Evolutionary conservation across 2,113 vertebrate species (phyloP).

Genomic region (Syngnathoides biaculeatus): DNA sequence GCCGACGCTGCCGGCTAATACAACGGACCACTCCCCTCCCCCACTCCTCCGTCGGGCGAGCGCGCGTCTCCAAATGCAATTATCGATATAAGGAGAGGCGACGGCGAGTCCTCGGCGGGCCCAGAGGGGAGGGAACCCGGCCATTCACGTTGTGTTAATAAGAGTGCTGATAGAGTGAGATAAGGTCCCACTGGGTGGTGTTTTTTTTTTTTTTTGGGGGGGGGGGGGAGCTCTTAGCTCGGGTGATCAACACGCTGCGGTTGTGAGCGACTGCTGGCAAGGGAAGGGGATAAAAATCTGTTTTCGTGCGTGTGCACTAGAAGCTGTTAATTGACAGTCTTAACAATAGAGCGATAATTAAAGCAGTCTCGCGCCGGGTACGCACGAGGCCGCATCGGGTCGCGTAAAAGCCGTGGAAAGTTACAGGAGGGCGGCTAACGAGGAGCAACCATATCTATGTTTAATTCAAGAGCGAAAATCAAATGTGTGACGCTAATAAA

Average conservation of each 20-base stretch:
- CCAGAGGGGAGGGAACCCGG: constrained; percentile 38
- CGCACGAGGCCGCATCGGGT: constrained; percentile 47
- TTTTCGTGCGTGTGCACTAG: constrained; percentile 36
- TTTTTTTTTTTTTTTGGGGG: too few relatives aligned
- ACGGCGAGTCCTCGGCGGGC: constrained; percentile 12
- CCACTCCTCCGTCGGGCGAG: too few relatives aligned
- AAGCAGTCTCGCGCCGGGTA: constrained; percentile 44
- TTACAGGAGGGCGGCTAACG: constrained; percentile 18
- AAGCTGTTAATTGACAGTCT: constrained; percentile 59
- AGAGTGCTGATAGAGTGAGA: constrained; percentile 51
- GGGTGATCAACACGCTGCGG: constrained; percentile 40
- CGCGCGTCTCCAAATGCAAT: constrained; percentile 35
- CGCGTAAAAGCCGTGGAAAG: constrained; percentile 47
- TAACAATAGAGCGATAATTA: constrained; percentile 61
- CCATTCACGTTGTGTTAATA: constrained; percentile 68
- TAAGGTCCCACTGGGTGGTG: constrained; percentile 51
- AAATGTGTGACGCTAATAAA: too few relatives aligned
- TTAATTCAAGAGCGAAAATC: constrained; percentile 4
- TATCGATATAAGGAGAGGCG: constrained; percentile 47
- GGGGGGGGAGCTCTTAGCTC: constrained; percentile 24
- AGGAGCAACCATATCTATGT: background rate
- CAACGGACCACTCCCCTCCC: background rate
- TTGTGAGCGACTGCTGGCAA: constrained; percentile 16
- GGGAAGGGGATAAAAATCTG: constrained; percentile 7
- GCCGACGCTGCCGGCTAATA: constrained; percentile 21